Percentiles rank a stretch among this genome's conserved stretches.
These are phyloP conservation scores for Caenorhabditis becei DNA, from an alignment of 2,888 invertebrate genomes.

Conservation along the genomic window DNA sequence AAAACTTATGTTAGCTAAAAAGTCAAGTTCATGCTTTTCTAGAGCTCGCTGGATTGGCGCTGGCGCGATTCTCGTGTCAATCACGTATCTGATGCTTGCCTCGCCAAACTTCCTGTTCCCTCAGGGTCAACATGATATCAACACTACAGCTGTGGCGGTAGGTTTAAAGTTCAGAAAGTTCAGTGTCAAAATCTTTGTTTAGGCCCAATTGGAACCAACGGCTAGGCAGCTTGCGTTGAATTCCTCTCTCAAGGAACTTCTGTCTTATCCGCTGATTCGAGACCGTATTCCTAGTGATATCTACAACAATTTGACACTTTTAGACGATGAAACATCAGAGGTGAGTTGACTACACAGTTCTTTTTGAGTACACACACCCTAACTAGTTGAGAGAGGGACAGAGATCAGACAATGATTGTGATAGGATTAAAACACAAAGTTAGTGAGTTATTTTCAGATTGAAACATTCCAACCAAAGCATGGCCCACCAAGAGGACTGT, in stretches of 20 bases:
- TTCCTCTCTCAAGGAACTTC: conserved; percentile 64
- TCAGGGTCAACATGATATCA: conserved; percentile 68
- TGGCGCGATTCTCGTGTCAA: conserved; percentile 79
- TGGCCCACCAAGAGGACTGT: background rate
- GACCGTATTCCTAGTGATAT: conserved; percentile 65
- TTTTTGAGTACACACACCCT: background rate
- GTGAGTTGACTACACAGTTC: conserved; percentile 24
- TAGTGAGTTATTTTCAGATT: conserved; percentile 46
- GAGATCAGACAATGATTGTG: conserved; percentile 7
- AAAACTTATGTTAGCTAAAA: too few relatives aligned
- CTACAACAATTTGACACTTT: conserved; percentile 39
- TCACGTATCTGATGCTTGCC: conserved; percentile 78
- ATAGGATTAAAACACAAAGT: too few relatives aligned
- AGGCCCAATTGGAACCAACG: conserved; percentile 65
- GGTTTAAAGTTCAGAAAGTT: background rate
- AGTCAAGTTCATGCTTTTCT: background rate
- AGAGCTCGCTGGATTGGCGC: conserved; percentile 79
- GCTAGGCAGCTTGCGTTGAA: conserved; percentile 57
- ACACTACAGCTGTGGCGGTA: conserved; percentile 74
- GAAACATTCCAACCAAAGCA: conserved; percentile 37
- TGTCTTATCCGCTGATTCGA: conserved; percentile 68
- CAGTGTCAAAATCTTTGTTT: background rate
- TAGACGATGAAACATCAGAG: conserved; percentile 49
- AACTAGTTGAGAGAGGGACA: background rate
- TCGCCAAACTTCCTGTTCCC: conserved; percentile 80